Conservation (phyloP, 1,140 invertebrate genomes). For the Sesamia nonagrioides region DNA sequence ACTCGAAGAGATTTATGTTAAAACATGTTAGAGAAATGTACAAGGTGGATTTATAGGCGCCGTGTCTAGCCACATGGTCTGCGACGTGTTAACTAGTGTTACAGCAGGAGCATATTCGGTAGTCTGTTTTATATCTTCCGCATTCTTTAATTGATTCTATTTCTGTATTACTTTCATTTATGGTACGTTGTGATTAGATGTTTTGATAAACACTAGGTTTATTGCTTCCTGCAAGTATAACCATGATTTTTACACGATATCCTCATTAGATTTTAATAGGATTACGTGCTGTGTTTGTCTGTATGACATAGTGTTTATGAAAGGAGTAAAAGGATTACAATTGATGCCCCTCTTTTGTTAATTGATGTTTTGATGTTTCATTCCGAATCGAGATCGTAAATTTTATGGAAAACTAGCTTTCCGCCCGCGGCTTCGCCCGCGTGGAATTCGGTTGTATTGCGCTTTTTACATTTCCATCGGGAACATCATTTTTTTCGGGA, state of each 20-base stretch:
- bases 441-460: no score
- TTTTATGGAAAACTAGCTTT: no score
- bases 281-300: constrained; percentile 8
- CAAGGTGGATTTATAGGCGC: constrained; percentile 56
- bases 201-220: constrained; percentile 57
- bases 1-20: constrained; percentile 47
- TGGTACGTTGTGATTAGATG: constrained; percentile 53
- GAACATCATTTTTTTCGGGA: no score
- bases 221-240: constrained; percentile 58
- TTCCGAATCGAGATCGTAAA: constrained; percentile 2
- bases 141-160: constrained; percentile 72
- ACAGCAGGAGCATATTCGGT: constrained; percentile 47
- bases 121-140: constrained; percentile 73
- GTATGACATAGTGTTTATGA: neutral
- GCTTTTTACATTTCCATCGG: no score
- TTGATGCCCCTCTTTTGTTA: neutral
- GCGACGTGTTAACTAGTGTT: constrained; percentile 60
- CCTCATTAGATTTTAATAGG: constrained; percentile 24
- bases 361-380: neutral
- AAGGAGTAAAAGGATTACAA: neutral
- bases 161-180: constrained; percentile 70
- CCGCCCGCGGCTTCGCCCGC: no score
- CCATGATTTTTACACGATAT: constrained; percentile 43
- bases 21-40: constrained; percentile 12
- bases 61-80: constrained; percentile 41